A percentile compares a stretch with the other conserved stretches of the same genome.
phyloP scores from a whole-genome alignment of 2,888 invertebrate genomes.

The Nephrotoma flavescens region DNA sequence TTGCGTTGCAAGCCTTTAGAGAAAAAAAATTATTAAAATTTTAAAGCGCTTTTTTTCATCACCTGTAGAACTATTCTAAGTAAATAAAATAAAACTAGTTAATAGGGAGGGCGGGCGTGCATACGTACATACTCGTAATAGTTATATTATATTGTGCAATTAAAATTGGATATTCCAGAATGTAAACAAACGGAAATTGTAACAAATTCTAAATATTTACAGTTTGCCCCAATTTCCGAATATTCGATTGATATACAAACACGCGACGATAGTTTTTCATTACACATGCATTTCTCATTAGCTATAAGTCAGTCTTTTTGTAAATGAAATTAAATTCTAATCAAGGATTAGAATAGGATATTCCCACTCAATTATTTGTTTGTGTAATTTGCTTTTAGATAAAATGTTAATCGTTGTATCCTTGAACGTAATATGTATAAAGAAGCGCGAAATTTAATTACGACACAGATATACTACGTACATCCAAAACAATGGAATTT shows the following conservation, averaged over 20 bases:
- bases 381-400: neutral
- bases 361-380: neutral
- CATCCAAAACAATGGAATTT: neutral
- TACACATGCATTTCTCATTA: too few relatives aligned
- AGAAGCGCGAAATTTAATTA: neutral
- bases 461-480: too few relatives aligned
- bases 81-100: neutral
- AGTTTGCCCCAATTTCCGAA: neutral
- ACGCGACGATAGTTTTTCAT: too few relatives aligned
- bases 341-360: neutral
- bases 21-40: constrained; percentile 5
- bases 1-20: constrained; percentile 42
- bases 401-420: neutral
- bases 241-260: neutral
- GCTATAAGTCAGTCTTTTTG: too few relatives aligned
- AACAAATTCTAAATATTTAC: neutral
- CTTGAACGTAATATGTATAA: neutral
- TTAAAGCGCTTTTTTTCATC: neutral
- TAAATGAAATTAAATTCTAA: too few relatives aligned
- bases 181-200: neutral
- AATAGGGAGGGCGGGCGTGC: too few relatives aligned
- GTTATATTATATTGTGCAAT: neutral
- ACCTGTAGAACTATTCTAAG: neutral
- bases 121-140: neutral
- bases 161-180: neutral